Evolutionary conservation across 2,113 vertebrate species (phyloP).

Genomic region (Bucco capensis): DNA sequence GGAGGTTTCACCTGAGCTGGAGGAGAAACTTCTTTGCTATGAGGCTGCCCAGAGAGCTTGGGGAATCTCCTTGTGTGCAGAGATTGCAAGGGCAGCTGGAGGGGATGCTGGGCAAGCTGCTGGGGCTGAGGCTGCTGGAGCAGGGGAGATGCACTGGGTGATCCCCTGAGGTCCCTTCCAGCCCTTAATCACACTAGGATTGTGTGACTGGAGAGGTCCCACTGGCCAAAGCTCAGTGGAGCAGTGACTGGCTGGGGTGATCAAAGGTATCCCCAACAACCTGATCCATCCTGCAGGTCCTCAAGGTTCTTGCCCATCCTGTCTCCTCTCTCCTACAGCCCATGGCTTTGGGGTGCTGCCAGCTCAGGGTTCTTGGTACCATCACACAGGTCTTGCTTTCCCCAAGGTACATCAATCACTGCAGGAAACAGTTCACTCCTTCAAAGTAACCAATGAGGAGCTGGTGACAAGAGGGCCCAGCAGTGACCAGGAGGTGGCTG

Average conservation of each 20-base stretch:
- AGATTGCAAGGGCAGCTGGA: not conserved
- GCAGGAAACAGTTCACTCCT: conserved; percentile 87
- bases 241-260: too few species aligned
- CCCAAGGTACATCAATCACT: conserved; percentile 82
- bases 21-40: not conserved
- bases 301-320: rapidly evolving
- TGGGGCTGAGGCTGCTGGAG: not conserved
- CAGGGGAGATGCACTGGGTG: not conserved
- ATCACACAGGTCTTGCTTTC: not conserved
- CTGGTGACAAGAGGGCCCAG: conserved; percentile 64
- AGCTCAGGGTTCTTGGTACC: rapidly evolving
- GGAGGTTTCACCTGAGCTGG: not conserved
- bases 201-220: not conserved
- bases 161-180: not conserved
- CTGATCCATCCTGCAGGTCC: not conserved
- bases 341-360: not conserved
- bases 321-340: not conserved
- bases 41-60: not conserved
- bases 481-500: conserved; percentile 61
- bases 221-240: too few species aligned
- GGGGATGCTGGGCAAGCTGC: not conserved
- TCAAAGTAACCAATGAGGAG: conserved; percentile 90
- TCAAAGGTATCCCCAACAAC: not conserved
- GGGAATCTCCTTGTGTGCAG: not conserved
- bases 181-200: not conserved